These are phyloP conservation scores for Drosophila suboccidentalis DNA, from an alignment of 2,888 invertebrate species.

Conservation along the genomic window DNA sequence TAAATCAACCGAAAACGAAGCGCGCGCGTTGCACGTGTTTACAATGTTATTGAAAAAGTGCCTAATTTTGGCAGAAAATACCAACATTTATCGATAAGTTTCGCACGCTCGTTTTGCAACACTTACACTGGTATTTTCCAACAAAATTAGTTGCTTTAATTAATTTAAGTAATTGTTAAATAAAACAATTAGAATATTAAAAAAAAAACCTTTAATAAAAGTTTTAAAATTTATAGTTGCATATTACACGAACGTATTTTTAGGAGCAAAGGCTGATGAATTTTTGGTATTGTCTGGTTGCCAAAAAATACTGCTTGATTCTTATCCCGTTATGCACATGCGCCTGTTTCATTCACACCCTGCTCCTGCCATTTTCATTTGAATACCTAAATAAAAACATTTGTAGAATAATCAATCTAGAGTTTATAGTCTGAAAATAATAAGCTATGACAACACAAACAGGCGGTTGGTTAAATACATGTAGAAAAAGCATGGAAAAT, in stretches of 20 bases:
- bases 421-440: conserved; percentile 9
- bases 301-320: neutral
- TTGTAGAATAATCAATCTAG: conserved; percentile 10
- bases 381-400: conserved; percentile 44
- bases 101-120: neutral
- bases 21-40: conserved; percentile 67
- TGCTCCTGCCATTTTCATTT: conserved; percentile 19
- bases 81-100: conserved; percentile 26
- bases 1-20: conserved; percentile 24
- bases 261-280: neutral
- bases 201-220: no score
- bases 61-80: conserved; percentile 40
- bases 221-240: no score
- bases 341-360: conserved; percentile 50
- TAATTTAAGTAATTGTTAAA: no score
- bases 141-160: no score
- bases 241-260: neutral
- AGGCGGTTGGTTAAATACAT: conserved; percentile 21
- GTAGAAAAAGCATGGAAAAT: neutral
- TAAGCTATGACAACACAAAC: conserved; percentile 35
- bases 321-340: conserved; percentile 58
- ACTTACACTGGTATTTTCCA: neutral
- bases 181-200: no score
- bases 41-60: conserved; percentile 34
- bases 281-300: no score